Base-by-base conservation (phyloP, 2,888 invertebrate species). In the Andrena fulva region DNA sequence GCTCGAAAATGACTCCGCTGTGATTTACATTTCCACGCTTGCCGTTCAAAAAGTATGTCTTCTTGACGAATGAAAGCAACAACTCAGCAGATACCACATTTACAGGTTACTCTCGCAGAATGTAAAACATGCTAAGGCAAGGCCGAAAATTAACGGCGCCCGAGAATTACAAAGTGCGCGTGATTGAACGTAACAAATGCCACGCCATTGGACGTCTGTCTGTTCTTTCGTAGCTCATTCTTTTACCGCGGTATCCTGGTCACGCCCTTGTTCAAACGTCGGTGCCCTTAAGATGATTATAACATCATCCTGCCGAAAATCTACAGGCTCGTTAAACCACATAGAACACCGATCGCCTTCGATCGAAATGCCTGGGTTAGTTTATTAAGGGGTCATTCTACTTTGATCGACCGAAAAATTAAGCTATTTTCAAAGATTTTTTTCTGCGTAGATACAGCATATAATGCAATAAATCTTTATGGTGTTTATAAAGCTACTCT, bases 181-280 rank as follows among this genome's bases (percentile, higher is more conserved):
- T 72, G 42, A 81, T 85, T 80, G 66, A 69, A 60, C 52, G 52
- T 63, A 76, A 69, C 77, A 71, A 71, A 56, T 80, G 66, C 80
- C 80, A 84, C 88, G 86, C 86, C 88, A 81, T 78, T 84, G 89
- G 69, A 10, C 24, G 56, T n/a, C 60, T 35, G 64, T 60, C 75
- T 68, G 86, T 72, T 62, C 67, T 35, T 70, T 85, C 78, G 81
- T 81, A 63, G 77, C 70, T 89, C 70, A 79, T 86, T 78, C 75
- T 85, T 87, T 79, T 83, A 72, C 80, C 80, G 77, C 56, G 48
- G 66, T 29, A 75, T 33, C 77, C 50, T 71, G 87, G 87, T 88
- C 87, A 88, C 87, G 87, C 90, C 90, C 88, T 88, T 87, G 77
- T 85, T 85, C 85, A 80, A 89, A 89, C 84, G 83, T 77, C 79